Conservation (phyloP, 2,888 invertebrate genomes). For the Uropetala carovei region DNA sequence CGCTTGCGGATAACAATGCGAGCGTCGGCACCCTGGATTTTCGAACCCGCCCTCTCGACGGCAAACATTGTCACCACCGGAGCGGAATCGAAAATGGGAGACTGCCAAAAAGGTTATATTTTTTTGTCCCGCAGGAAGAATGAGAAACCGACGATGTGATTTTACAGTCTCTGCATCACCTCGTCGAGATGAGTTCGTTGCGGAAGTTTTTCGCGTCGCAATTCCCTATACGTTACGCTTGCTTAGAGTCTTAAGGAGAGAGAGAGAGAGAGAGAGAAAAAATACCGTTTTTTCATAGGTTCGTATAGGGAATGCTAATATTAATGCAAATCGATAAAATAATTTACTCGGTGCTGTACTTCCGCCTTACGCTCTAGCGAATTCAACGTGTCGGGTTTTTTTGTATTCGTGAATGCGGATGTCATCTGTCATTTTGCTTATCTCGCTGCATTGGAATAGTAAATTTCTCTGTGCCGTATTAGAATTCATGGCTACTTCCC, state of each 20-base stretch:
- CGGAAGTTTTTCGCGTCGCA: neutral
- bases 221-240: neutral
- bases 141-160: constrained; percentile 1
- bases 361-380: too few species aligned
- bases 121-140: neutral
- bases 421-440: too few species aligned
- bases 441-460: too few species aligned
- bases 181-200: neutral
- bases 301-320: too few species aligned
- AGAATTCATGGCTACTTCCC: too few species aligned
- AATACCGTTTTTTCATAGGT: too few species aligned
- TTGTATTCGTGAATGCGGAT: too few species aligned
- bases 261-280: neutral
- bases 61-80: constrained; percentile 17
- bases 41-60: constrained; percentile 2
- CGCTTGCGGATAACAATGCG: constrained; percentile 22
- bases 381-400: too few species aligned
- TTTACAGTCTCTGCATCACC: neutral
- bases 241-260: neutral
- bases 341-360: too few species aligned
- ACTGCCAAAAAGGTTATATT: neutral
- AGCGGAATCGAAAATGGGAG: neutral
- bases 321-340: too few species aligned
- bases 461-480: too few species aligned
- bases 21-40: neutral